Evolutionary conservation across 2,888 invertebrate species (phyloP), one percentile per base, ranked within the genome.

Genomic region (Drosophila limbata): DNA sequence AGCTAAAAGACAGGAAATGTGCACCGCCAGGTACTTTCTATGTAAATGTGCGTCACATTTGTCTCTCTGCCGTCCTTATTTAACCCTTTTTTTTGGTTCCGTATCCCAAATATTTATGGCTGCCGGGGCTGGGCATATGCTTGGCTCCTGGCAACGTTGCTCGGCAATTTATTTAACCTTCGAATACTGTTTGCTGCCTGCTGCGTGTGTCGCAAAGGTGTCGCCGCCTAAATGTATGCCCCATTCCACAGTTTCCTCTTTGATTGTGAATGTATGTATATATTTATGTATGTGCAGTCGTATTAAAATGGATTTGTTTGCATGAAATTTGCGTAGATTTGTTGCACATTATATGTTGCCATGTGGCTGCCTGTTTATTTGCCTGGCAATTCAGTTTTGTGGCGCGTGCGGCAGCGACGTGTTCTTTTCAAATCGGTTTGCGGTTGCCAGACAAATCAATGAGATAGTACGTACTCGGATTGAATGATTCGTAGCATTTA

Each of bases 21-120:
- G 84, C 73, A 68, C 74, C 74, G 72, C 82, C 89, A 89, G 89
- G 85, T 84, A 81, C 88, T 87, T 89, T 89, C 83, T 87, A 87
- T 85, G 89, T 74, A 84, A 84, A 84, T 84, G 68, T 73, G 70
- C 62, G 64, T 63, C 64, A 63, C 73, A 79, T 69, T 79, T 67
- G 72, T 69, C 40, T 28, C 21, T 6, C 39, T 37, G 25, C 15
- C 52, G 40, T 73, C 64, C 69, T 56, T 74, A 78, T 67, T 74
- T 66, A 78, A 89, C 81, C 88, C 85, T 84, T 89, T 89, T 77
- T 79, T 25, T 51, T 52, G 62, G 67, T 56, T 79, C 56, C 68
- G 67, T 65, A 70, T 68, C 78, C 89, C 69, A 81, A 77, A 79
- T 77, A 89, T 89, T 88, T 86, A 89, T 89, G 81, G 70, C 81